Evolutionary conservation across 2,113 vertebrate species (phyloP).

Genomic region (Odocoileus virginianus): DNA sequence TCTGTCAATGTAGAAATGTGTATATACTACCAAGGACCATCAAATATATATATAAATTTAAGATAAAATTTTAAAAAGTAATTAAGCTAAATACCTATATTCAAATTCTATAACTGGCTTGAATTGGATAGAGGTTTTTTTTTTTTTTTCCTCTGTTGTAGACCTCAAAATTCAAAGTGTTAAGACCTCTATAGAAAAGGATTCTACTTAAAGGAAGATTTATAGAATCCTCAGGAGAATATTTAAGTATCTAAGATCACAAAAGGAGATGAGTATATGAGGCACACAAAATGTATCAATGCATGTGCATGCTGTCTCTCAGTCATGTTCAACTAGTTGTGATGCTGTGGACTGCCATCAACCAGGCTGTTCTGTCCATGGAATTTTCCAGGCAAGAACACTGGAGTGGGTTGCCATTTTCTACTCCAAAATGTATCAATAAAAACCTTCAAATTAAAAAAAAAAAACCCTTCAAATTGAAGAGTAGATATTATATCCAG

Average conservation of each 20-base stretch:
- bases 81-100: neutral
- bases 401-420: neutral
- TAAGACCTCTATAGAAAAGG: neutral
- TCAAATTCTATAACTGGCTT: neutral
- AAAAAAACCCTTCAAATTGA: neutral
- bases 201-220: neutral
- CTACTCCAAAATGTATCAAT: neutral
- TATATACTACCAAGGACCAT: neutral
- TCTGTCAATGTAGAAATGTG: neutral
- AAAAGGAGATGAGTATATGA: neutral
- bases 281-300: neutral
- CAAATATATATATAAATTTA: neutral
- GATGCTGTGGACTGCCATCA: neutral
- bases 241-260: neutral
- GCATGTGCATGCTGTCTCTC: neutral
- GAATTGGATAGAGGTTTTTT: neutral
- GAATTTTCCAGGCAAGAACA: neutral
- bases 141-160: neutral
- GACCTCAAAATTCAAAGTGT: neutral
- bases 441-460: neutral
- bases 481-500: neutral
- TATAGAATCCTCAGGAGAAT: neutral
- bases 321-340: neutral
- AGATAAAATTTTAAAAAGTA: neutral
- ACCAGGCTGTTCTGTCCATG: neutral